Base-by-base conservation (phyloP, 2,888 invertebrate species). In the Conops quadrifasciatus region DNA sequence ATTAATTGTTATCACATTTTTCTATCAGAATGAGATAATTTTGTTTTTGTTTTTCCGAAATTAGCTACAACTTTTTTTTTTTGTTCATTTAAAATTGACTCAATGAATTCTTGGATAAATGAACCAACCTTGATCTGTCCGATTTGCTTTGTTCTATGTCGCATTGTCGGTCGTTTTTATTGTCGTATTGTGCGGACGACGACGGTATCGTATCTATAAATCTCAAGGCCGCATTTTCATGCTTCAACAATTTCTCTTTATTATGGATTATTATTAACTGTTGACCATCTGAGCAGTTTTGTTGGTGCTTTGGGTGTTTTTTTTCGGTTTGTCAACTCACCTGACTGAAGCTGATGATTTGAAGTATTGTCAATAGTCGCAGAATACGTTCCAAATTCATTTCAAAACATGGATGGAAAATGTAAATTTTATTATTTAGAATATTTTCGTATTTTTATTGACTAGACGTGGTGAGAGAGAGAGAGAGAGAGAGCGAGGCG, bases 341-440 rank as follows among this genome's bases (percentile, higher is more conserved):
- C 83, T 81, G 80, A 80, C 79, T 74, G 69, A 77, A 74, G 51
- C 72, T 72, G 72, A 81, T 72, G 73, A 83, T 78, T 74, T 81
- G 82, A 72, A 81, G 72, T 71, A 83, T 75, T 74, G 82, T 76
- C 62, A 82, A 75, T 71, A 79, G 79, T 74, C 78, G 75, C 24
- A 79, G 71, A 49, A 81, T 70, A 67, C 70, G 70, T 62, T 75
- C 67, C 71, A 75, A 76, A 74, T 73, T 73, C 77, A 77, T 77
- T 70, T 75, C 73, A 36, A 36, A 36, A 36, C 36, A 36, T 71
- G 63, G 67, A 36, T 67, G n/a, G 28, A 49, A 16, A 16, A n/a
- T 15, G 16, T 45, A 49, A 64, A 49, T 64, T 47, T 49, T 64
- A n/a, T 26, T 21, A 64, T 24, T 47, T 2, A 47, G 36, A 11